phyloP scores from a whole-genome alignment of 2,888 invertebrate genomes.

The Antitype chi region DNA sequence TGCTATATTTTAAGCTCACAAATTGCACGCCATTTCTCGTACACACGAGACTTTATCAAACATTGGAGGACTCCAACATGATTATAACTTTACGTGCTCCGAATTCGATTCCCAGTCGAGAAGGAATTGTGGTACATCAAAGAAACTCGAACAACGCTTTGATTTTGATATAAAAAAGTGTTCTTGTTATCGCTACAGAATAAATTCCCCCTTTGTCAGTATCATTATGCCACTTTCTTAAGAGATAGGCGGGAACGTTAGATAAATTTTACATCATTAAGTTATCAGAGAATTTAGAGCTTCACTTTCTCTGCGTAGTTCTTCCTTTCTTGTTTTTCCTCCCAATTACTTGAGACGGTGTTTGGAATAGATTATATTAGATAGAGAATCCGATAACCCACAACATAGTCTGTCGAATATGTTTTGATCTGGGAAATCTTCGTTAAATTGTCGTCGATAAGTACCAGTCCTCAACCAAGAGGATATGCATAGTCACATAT shows the following conservation, averaged over 20 bases:
- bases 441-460: neutral
- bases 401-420: neutral
- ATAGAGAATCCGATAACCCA: constrained; percentile 7
- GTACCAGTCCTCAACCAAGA: neutral
- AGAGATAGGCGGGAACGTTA: constrained; percentile 64
- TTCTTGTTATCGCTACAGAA: constrained; percentile 83
- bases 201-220: constrained; percentile 76
- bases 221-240: constrained; percentile 73
- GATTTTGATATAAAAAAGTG: constrained; percentile 86
- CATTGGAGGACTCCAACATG: constrained; percentile 88
- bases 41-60: constrained; percentile 85
- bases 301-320: constrained; percentile 36
- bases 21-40: constrained; percentile 85
- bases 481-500: constrained; percentile 6
- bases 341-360: constrained; percentile 20
- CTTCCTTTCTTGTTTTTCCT: constrained; percentile 38
- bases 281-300: constrained; percentile 56
- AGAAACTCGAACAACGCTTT: constrained; percentile 84
- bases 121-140: constrained; percentile 86
- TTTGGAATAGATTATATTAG: constrained; percentile 33
- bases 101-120: constrained; percentile 81
- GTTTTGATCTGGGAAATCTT: constrained; percentile 5
- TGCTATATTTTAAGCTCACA: constrained; percentile 74
- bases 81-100: constrained; percentile 88
- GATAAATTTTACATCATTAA: constrained; percentile 65